Conservation (phyloP, 2,113 vertebrate species). For the Lates calcarifer region DNA sequence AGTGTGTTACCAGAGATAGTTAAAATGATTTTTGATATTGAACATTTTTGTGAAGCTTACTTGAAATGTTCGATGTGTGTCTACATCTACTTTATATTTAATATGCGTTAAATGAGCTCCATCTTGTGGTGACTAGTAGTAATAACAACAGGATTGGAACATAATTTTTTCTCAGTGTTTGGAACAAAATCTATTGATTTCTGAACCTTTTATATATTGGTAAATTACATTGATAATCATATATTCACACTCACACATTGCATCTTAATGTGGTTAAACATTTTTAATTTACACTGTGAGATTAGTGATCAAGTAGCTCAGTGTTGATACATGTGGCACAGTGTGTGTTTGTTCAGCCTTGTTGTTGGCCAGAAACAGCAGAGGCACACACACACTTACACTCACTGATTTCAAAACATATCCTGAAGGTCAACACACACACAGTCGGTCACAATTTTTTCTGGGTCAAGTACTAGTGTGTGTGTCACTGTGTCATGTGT, state of each 20-base stretch:
- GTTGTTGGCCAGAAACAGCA: background rate
- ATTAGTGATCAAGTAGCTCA: too few relatives aligned
- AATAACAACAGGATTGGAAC: background rate
- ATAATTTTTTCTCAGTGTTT: too few relatives aligned
- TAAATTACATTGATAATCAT: background rate
- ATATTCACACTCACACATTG: too few relatives aligned
- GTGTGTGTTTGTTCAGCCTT: background rate
- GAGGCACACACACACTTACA: background rate
- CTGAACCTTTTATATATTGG: background rate
- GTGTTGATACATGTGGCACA: background rate
- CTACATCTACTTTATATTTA: too few relatives aligned
- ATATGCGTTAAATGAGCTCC: background rate
- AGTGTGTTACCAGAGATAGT: too few relatives aligned
- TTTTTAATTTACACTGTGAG: too few relatives aligned
- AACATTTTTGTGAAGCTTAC: too few relatives aligned
- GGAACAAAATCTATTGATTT: background rate
- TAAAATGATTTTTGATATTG: too few relatives aligned
- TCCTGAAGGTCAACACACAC: conserved; percentile 21
- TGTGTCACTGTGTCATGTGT: background rate
- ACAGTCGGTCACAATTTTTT: background rate
- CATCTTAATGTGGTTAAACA: too few relatives aligned
- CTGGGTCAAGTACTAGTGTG: background rate
- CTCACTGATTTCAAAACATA: background rate
- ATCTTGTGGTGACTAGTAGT: background rate
- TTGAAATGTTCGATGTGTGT: too few relatives aligned